phyloP scores from a whole-genome alignment of 2,888 invertebrate species.

The Tromatobia lineatoria region DNA sequence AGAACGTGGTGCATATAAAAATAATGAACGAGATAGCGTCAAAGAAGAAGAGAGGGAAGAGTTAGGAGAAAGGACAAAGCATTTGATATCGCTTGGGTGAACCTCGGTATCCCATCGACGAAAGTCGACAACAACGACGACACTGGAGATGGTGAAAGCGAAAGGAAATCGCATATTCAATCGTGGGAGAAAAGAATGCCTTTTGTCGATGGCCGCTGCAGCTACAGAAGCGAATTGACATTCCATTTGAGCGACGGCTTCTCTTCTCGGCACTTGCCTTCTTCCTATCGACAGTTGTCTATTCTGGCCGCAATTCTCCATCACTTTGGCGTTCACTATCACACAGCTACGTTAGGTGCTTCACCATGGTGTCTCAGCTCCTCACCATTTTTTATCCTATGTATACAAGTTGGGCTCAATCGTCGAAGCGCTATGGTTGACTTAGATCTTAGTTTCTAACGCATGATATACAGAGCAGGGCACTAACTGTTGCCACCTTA shows the following conservation, averaged over 20 bases:
- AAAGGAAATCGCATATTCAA: slow-evolving; percentile 80
- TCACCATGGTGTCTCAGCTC: background rate
- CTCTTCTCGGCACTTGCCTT: slow-evolving; percentile 48
- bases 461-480: no score
- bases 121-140: slow-evolving; percentile 30
- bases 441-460: no score
- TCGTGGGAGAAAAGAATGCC: slow-evolving; percentile 80
- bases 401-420: no score
- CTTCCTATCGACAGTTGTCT: slow-evolving; percentile 60
- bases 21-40: slow-evolving; percentile 41
- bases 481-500: no score
- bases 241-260: slow-evolving; percentile 80
- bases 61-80: slow-evolving; percentile 56
- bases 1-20: slow-evolving; percentile 10
- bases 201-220: slow-evolving; percentile 79
- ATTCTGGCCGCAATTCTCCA: slow-evolving; percentile 47
- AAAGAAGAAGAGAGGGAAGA: slow-evolving; percentile 37
- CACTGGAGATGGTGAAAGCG: slow-evolving; percentile 21
- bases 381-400: background rate
- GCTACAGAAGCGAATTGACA: slow-evolving; percentile 78
- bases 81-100: slow-evolving; percentile 60
- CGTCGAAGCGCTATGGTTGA: no score
- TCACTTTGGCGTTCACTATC: slow-evolving; percentile 19
- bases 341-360: slow-evolving; percentile 45
- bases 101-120: slow-evolving; percentile 39